phyloP scores from a whole-genome alignment of 2,888 invertebrate species.

The Acrobasis suavella region DNA sequence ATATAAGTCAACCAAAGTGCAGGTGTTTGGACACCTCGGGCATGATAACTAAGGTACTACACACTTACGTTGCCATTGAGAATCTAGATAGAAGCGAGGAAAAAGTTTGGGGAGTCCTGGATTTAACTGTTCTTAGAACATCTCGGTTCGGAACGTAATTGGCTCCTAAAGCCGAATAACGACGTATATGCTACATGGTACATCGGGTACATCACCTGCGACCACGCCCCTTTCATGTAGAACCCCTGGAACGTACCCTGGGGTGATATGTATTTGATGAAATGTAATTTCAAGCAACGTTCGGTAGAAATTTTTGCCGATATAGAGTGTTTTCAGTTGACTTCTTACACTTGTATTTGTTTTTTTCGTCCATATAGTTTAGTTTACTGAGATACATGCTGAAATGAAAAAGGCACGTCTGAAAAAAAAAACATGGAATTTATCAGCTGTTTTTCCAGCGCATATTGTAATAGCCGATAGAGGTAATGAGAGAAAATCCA shows the following conservation, averaged over 20 bases:
- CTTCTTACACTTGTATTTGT: no score
- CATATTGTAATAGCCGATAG: no score
- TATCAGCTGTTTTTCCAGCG: no score
- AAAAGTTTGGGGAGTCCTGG: not conserved
- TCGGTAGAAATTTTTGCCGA: slow-evolving; percentile 8
- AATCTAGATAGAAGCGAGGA: no score
- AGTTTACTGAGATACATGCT: no score
- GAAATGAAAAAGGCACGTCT: no score
- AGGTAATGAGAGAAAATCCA: not conserved
- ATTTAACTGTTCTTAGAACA: slow-evolving; percentile 2
- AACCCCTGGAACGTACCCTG: slow-evolving; percentile 13
- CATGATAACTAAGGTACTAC: no score
- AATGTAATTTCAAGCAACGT: slow-evolving; percentile 9
- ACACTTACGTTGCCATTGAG: no score
- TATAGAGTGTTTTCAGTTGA: not conserved
- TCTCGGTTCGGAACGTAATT: slow-evolving; percentile 21
- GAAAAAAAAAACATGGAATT: no score
- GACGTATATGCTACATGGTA: slow-evolving; percentile 23
- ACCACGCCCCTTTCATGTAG: slow-evolving; percentile 53
- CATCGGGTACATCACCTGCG: slow-evolving; percentile 45
- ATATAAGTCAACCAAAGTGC: no score
- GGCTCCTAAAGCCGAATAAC: slow-evolving; percentile 36
- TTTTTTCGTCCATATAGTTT: no score
- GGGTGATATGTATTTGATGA: slow-evolving; percentile 15
- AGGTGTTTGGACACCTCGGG: no score